phyloP scores from a whole-genome alignment of 2,888 invertebrate species.

The Lobophora halterata region DNA sequence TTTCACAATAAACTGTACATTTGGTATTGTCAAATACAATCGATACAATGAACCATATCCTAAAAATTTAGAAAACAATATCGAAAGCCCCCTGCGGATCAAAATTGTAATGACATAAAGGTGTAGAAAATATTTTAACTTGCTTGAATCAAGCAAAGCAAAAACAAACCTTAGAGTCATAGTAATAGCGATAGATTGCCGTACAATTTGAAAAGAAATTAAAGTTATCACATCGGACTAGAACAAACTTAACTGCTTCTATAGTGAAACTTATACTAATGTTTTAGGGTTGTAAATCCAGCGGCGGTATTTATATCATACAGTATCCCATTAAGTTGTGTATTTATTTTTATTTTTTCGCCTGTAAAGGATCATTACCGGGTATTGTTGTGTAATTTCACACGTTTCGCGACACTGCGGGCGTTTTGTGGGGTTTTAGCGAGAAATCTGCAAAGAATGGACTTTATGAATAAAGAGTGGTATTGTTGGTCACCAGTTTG shows the following conservation, averaged over 20 bases:
- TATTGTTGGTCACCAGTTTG: slow-evolving; percentile 46
- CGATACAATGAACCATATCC: slow-evolving; percentile 57
- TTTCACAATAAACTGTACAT: slow-evolving; percentile 53
- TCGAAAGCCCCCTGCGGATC: slow-evolving; percentile 55
- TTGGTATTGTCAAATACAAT: slow-evolving; percentile 53
- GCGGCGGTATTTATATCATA: slow-evolving; percentile 21
- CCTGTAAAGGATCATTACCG: slow-evolving; percentile 73
- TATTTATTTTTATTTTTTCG: slow-evolving; percentile 70
- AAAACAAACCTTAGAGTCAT: slow-evolving; percentile 28
- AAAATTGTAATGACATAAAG: slow-evolving; percentile 62
- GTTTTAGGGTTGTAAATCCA: slow-evolving; percentile 37
- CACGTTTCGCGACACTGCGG: slow-evolving; percentile 75
- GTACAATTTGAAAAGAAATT: slow-evolving; percentile 21
- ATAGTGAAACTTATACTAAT: slow-evolving; percentile 6
- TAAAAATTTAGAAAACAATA: slow-evolving; percentile 63
- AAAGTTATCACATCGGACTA: slow-evolving; percentile 25
- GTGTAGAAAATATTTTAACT: slow-evolving; percentile 44
- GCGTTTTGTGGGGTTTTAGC: slow-evolving; percentile 64
- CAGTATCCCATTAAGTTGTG: slow-evolving; percentile 46
- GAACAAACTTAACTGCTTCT: slow-evolving; percentile 5
- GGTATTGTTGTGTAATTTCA: slow-evolving; percentile 75
- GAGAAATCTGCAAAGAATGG: slow-evolving; percentile 30
- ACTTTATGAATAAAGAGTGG: slow-evolving; percentile 28
- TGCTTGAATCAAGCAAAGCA: not conserved
- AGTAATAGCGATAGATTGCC: slow-evolving; percentile 9